Evolutionary conservation across 2,113 vertebrate genomes (phyloP), one percentile per base, ranked within the genome.

Genomic region (Anoura caudifer): DNA sequence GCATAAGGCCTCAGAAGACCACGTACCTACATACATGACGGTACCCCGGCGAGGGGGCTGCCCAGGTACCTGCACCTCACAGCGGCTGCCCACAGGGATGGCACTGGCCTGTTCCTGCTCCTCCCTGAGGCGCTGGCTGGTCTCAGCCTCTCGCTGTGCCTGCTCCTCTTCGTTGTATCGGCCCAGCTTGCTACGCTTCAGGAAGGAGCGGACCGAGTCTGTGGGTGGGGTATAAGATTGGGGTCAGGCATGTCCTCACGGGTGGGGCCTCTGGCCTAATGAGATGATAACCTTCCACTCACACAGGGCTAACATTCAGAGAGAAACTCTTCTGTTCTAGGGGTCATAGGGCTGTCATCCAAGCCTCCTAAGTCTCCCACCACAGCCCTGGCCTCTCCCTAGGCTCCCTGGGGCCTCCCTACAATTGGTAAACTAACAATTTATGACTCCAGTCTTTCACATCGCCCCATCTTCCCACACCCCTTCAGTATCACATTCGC

Each of bases 1-100:
- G 73, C 75, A n/a, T 2, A 52, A 92, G 63, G 36, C 31, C 47
- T 52, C 79, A 17, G 6, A 22, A 56, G 47, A 12, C 67, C 80
- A 95, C 97, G 82, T 98, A 99, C 99, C 99, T 63, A 99, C 99
- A 97, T 98, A 99, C 99, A 99, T 99, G 90, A 99, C 98, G 0
- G 98, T 99, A 93, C 99, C 99, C 47, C 98, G 96, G 97, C 99
- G 99, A 2, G 96, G 97, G 86, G 99, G 98, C 81, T 99, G 99
- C n/a, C 99, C 99, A 0, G 93, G 26, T 0, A 98, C 97, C 87
- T 96, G 98, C 94, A 99, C 99, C 96, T 99, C 98, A 93, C 99
- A 99, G 26, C 99, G 98, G 91, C 94, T 98, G 2, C 99, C 99
- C 93, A 99, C 95, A 0, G 98, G 79, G 80, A 99, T 99, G 56